phyloP scores from a whole-genome alignment of 2,888 invertebrate species.

The Sipunculus nudus region DNA sequence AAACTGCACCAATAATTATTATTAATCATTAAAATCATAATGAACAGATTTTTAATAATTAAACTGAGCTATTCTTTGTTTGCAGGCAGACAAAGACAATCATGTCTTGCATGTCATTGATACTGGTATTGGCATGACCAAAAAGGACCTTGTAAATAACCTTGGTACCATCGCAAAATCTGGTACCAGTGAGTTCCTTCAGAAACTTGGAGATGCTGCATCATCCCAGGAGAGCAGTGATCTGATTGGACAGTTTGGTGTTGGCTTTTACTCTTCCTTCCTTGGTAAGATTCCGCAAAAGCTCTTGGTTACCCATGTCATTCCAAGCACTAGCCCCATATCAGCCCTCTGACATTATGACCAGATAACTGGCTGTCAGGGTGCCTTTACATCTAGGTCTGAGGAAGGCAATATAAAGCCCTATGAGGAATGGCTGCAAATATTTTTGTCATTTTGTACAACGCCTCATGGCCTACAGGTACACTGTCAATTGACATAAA shows the following conservation, averaged over 20 bases:
- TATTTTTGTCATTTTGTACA: background rate
- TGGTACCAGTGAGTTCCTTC: conserved; percentile 94
- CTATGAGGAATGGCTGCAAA: background rate
- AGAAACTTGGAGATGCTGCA: conserved; percentile 76
- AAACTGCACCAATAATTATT: too few species aligned
- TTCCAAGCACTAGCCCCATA: background rate
- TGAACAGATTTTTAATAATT: background rate
- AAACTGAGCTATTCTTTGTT: background rate
- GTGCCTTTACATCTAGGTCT: too few species aligned
- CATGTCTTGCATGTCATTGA: conserved; percentile 93
- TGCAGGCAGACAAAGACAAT: conserved; percentile 85
- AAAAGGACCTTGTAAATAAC: conserved; percentile 90
- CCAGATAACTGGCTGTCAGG: too few species aligned
- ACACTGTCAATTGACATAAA: too few species aligned
- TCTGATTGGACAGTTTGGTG: conserved; percentile 99
- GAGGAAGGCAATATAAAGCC: too few species aligned
- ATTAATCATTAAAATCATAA: background rate
- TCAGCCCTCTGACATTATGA: too few species aligned
- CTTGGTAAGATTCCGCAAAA: conserved; percentile 68
- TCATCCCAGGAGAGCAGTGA: conserved; percentile 81
- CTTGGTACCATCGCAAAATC: conserved; percentile 98
- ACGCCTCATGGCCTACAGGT: too few species aligned
- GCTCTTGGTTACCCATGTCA: background rate
- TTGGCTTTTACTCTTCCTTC: conserved; percentile 99
- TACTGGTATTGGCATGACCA: conserved; percentile 98